phyloP scores from a whole-genome alignment of 2,888 invertebrate species.

The Xanthia icteritia region DNA sequence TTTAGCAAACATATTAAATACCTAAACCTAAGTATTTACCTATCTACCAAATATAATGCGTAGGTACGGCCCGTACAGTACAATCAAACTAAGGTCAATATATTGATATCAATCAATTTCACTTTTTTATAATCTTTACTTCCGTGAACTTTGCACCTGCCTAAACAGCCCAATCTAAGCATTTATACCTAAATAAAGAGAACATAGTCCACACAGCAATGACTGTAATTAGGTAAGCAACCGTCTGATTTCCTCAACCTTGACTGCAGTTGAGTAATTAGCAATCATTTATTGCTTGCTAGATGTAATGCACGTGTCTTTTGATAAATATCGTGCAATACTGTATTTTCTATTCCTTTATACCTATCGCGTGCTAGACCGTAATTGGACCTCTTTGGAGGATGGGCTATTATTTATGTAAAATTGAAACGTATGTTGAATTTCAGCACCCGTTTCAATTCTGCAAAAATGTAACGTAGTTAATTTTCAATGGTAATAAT shows the following conservation, averaged over 20 bases:
- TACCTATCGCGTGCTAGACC: slow-evolving; percentile 27
- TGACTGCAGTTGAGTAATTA: slow-evolving; percentile 63
- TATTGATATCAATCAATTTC: slow-evolving; percentile 10
- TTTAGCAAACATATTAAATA: no score
- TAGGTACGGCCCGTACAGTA: not conserved
- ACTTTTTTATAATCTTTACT: slow-evolving; percentile 11
- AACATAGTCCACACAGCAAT: slow-evolving; percentile 43
- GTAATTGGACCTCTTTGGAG: slow-evolving; percentile 14
- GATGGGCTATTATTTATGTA: not conserved
- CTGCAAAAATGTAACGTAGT: not conserved
- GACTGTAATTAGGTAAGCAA: slow-evolving; percentile 52
- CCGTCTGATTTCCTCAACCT: slow-evolving; percentile 65
- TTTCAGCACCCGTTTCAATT: not conserved
- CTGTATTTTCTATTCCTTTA: slow-evolving; percentile 41
- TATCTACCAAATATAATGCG: not conserved
- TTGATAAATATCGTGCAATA: slow-evolving; percentile 38
- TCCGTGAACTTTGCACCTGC: slow-evolving; percentile 34
- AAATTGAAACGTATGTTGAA: not conserved
- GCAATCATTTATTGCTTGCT: slow-evolving; percentile 52
- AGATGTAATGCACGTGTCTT: slow-evolving; percentile 40
- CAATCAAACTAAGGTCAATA: not conserved
- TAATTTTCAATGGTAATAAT: not conserved
- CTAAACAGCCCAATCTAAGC: slow-evolving; percentile 2
- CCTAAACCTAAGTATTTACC: not conserved
- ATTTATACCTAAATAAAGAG: slow-evolving; percentile 38